A percentile compares a stretch with the other conserved stretches of the same genome.
These are phyloP conservation scores for Lophius piscatorius DNA, from an alignment of 2,113 vertebrate species.

Conservation along the genomic window DNA sequence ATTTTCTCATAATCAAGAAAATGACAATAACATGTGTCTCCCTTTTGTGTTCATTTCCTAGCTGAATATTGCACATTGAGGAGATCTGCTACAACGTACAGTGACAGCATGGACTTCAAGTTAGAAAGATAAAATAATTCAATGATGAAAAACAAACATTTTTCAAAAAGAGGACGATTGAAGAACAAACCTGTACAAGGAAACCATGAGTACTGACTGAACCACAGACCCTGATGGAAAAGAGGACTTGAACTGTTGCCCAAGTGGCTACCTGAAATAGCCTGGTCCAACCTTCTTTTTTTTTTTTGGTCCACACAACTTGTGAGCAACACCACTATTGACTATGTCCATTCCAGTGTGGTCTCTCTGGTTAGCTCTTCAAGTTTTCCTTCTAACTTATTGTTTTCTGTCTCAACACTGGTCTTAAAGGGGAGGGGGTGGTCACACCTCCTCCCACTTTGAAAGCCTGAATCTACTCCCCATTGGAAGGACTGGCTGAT, in stretches of 20 bases:
- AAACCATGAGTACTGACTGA: conserved; percentile 64
- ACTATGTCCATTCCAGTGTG: conserved; percentile 60
- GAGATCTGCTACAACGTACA: conserved; percentile 60
- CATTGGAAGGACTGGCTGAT: conserved; percentile 63
- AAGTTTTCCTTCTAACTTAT: conserved; percentile 80
- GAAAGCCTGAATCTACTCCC: conserved; percentile 40
- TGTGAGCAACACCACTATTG: conserved; percentile 74
- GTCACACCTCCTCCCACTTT: conserved; percentile 34
- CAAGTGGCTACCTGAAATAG: conserved; percentile 48
- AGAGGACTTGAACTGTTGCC: conserved; percentile 56
- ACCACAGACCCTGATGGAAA: conserved; percentile 53
- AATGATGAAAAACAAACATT: conserved; percentile 65
- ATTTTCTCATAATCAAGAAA: neutral
- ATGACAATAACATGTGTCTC: conserved; percentile 3
- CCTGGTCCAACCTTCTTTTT: conserved; percentile 28
- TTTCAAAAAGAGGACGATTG: conserved; percentile 61
- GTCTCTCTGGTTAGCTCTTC: conserved; percentile 64
- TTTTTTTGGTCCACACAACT: conserved; percentile 59
- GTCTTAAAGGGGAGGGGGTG: conserved; percentile 58
- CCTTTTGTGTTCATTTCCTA: conserved; percentile 30
- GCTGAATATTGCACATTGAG: conserved; percentile 48
- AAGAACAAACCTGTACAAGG: conserved; percentile 55
- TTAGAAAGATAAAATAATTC: conserved; percentile 60
- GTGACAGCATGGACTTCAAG: conserved; percentile 73
- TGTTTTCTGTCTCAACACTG: conserved; percentile 84